Base-by-base conservation (phyloP, 2,113 vertebrate genomes). In the Aphyosemion australe region DNA sequence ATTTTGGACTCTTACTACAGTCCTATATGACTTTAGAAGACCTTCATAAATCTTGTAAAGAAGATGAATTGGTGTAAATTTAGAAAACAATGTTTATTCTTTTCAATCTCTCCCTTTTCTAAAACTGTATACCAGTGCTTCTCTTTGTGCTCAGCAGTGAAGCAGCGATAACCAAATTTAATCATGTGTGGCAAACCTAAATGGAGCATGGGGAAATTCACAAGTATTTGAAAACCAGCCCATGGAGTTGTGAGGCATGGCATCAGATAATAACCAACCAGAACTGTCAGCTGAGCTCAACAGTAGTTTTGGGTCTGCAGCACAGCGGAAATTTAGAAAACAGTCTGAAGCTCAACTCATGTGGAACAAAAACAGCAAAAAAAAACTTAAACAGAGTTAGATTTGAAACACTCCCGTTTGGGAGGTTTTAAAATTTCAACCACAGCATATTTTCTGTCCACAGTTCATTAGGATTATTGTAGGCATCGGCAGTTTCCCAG, bases 281-380 rank as follows among this genome's bases (percentile, higher is more conserved):
- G 65, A 70, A 63, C 77, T 87, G 85, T 87, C 84, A 80, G 56
- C 88, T 85, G 80, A 80, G 76, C 79, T 74, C 73, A 76, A 69
- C 60, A 65, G 65, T 61, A 61, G 70, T 54, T 45, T 53, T 65
- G 52, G 34, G 63, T 77, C 69, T 14, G 43, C 69, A 70, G 73
- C 75, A 52, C 64, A 56, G 21, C 50, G 39, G 41, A 66, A 79
- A 48, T 66, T 52, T 45, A 72, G 78, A 50, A 37, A 83, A 46
- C 37, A 60, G 61, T 66, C 45, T 45, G 11, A 75, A 70, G 46
- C 9, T 21, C 76, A 71, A 18, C 60, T 31, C 55, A 73, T 74
- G 63, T 61, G 78, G 76, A 71, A 83, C 72, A 74, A 61, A 65
- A 65, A n/a, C 68, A 51, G 59, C 63, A 57, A 63, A n/a, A 70